Conservation (phyloP, 1,140 invertebrate genomes). For the Drosophila sp. region DNA sequence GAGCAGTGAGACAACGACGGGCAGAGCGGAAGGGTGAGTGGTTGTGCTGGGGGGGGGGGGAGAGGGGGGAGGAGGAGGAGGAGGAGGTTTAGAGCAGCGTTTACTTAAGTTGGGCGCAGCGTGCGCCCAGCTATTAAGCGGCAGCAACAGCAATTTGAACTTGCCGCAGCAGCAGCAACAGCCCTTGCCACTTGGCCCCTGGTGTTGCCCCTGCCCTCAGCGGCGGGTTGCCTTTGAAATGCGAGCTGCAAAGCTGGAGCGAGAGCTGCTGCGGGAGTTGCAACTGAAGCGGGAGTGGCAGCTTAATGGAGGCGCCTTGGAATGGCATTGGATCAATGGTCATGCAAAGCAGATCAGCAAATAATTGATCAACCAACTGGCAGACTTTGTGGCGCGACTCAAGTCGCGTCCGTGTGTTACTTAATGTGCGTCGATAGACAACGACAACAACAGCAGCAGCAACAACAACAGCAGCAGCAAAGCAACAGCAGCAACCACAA, state of each 20-base stretch:
- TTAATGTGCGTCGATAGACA: slow-evolving; percentile 65
- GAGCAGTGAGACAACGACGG: slow-evolving; percentile 21
- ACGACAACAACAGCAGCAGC: not conserved
- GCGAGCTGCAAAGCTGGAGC: not conserved
- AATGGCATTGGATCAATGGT: slow-evolving; percentile 7
- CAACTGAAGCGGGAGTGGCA: no score
- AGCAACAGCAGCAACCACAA: not conserved
- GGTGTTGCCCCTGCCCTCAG: not conserved
- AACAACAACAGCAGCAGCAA: not conserved
- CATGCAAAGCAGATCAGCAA: slow-evolving; percentile 40
- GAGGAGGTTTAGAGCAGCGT: not conserved
- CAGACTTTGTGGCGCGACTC: slow-evolving; percentile 64
- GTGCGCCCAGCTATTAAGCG: slow-evolving; percentile 60
- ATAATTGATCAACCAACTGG: slow-evolving; percentile 52
- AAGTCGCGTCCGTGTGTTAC: slow-evolving; percentile 62
- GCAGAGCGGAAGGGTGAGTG: not conserved
- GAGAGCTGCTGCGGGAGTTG: no score
- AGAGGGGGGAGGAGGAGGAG: not conserved
- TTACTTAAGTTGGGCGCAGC: slow-evolving; percentile 66
- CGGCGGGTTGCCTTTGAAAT: slow-evolving; percentile 24
- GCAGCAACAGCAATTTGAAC: slow-evolving; percentile 8
- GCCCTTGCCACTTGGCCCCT: slow-evolving; percentile 13
- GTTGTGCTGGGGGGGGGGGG: no score
- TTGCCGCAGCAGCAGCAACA: slow-evolving; percentile 14
- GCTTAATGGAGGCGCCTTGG: slow-evolving; percentile 5